Evolutionary conservation across 64 coral and sea anemone species (phyloP).

Genomic region (Dendronephthya gigantea): DNA sequence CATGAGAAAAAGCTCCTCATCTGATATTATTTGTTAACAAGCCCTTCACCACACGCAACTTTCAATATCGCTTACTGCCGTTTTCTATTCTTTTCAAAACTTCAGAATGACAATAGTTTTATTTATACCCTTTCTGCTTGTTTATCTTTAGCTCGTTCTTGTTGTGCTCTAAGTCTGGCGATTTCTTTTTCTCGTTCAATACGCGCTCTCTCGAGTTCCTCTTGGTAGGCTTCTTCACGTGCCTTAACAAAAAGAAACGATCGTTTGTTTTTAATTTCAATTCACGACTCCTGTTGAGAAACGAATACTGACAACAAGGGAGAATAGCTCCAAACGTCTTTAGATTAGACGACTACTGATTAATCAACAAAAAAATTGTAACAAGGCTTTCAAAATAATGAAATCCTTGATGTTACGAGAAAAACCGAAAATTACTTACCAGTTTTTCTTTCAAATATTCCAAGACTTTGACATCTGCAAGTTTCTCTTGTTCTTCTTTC

Average conservation of each 20-base stretch:
- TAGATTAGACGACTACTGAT: no score
- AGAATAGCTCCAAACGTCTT: no score
- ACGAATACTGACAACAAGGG: no score
- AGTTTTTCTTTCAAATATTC: slow-evolving; percentile 91
- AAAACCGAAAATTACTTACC: slow-evolving; percentile 19
- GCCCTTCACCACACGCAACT: no score
- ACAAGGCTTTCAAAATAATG: neutral
- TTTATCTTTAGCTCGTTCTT: slow-evolving; percentile 93
- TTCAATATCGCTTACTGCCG: no score
- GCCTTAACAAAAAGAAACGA: slow-evolving; percentile 24
- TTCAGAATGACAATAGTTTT: no score
- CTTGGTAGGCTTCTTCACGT: slow-evolving; percentile 86
- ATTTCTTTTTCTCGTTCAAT: slow-evolving; percentile 94
- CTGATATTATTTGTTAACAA: no score
- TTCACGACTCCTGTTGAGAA: no score
- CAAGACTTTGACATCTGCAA: slow-evolving; percentile 93
- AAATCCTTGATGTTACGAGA: neutral
- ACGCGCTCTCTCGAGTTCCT: slow-evolving; percentile 58
- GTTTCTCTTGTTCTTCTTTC: slow-evolving; percentile 68
- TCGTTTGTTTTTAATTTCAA: neutral
- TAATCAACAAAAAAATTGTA: neutral
- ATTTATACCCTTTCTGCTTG: slow-evolving; percentile 71
- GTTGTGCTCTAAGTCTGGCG: slow-evolving; percentile 71
- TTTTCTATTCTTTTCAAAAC: no score
- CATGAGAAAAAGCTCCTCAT: no score